Base-by-base conservation (phyloP, 2,888 invertebrate species). In the Oxytorus armatus region DNA sequence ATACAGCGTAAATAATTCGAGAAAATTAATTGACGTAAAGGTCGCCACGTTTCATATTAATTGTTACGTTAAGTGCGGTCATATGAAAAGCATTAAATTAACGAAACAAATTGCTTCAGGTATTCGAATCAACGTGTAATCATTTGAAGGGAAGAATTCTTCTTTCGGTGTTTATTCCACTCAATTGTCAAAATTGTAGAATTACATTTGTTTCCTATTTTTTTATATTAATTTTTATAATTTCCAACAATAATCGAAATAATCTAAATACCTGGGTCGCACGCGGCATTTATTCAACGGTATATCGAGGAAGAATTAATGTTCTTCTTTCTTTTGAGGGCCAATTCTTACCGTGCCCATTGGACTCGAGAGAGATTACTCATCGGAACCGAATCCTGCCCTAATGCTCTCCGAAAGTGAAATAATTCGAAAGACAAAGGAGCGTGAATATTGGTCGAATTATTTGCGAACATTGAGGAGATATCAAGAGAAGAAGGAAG, bases 171-270 rank as follows among this genome's bases (percentile, higher is more conserved):
- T 3, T 25, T 10, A 25, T 14, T 25, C 21, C 3, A 39, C 59
- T 10, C 7, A 16, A 14, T 14, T 18, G 7, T 0, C 10, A 29
- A 4, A 8, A 47, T 18, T 47, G 14, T 47, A n/a, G n/a, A n/a
- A n/a, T n/a, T n/a, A n/a, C n/a, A n/a, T n/a, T n/a, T 92, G 1
- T 89, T 90, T 0, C 92, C 92, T 3, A 75, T 2, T 29, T 29
- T 29, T 29, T 5, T 29, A 29, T 29, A 5, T 5, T 5, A 29
- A 29, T 29, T n/a, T n/a, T n/a, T n/a, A n/a, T n/a, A n/a, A n/a
- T 29, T 29, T 2, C 29, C 3, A 29, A 5, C 29, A 29, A 29
- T 29, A 29, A 29, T 29, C 5, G 29, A 29, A 29, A 29, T 29
- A 29, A 29, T 29, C 2, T 29, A 29, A 4, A 29, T 29, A n/a